Evolutionary conservation across 2,888 invertebrate species (phyloP).

Genomic region (Bursaphelenchus okinawaensis): DNA sequence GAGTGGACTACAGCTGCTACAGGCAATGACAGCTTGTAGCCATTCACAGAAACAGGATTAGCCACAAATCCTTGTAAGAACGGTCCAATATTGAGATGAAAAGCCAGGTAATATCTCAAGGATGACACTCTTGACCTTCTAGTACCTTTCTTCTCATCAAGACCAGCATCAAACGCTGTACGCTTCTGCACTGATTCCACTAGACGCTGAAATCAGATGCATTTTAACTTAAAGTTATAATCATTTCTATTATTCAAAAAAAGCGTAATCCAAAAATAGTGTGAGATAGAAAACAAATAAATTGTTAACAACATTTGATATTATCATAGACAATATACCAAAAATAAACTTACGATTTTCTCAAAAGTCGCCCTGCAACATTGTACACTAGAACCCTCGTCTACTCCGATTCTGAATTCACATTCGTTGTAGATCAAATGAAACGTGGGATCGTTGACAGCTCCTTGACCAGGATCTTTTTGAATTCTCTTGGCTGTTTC

Average conservation of each 20-base stretch:
- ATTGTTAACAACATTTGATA: not conserved
- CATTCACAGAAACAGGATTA: constrained; percentile 13
- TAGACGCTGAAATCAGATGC: not conserved
- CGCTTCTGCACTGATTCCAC: constrained; percentile 6
- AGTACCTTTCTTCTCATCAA: constrained; percentile 17
- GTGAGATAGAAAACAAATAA: not conserved
- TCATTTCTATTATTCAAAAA: constrained; percentile 11
- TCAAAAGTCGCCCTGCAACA: constrained; percentile 13
- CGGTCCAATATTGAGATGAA: constrained; percentile 10
- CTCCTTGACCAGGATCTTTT: constrained; percentile 18
- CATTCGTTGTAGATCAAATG: constrained; percentile 21
- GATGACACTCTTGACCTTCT: constrained; percentile 20
- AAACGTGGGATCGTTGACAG: constrained; percentile 15
- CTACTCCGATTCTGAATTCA: constrained; percentile 5
- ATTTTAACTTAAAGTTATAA: too few species aligned
- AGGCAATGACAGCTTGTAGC: constrained; percentile 17
- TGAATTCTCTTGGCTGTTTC: constrained; percentile 18
- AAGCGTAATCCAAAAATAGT: constrained; percentile 7
- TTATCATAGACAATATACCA: too few species aligned
- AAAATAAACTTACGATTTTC: constrained; percentile 15
- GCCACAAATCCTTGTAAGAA: not conserved
- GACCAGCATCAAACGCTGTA: constrained; percentile 13
- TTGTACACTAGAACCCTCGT: not conserved
- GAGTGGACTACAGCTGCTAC: constrained; percentile 21
- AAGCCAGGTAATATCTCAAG: constrained; percentile 19